Conservation (phyloP, 2,888 invertebrate species). For the Hypselothyrea guttata region DNA sequence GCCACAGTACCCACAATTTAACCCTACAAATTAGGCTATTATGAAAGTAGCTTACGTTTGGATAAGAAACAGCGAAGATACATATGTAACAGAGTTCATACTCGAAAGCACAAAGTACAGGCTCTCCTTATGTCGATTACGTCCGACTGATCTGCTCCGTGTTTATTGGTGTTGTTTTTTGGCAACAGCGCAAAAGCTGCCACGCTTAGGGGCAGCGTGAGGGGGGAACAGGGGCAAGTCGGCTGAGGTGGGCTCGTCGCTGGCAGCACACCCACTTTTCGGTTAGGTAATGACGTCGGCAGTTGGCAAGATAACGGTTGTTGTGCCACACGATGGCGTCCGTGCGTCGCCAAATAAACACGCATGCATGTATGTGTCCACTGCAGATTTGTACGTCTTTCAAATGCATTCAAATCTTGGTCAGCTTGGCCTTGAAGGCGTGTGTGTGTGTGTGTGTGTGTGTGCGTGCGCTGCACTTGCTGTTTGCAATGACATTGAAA, state of each 20-base stretch:
- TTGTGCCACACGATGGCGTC: not conserved
- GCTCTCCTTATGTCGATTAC: no score
- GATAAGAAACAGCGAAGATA: no score
- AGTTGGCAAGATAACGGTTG: constrained; percentile 55
- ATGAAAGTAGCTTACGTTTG: no score
- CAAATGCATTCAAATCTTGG: constrained; percentile 51
- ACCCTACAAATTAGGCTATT: no score
- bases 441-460: constrained; percentile 5
- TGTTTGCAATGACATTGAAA: constrained; percentile 73
- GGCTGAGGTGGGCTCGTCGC: constrained; percentile 65
- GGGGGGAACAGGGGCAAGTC: not conserved
- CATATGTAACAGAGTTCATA: no score
- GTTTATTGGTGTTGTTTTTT: no score
- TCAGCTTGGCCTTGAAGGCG: constrained; percentile 68
- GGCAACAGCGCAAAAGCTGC: not conserved
- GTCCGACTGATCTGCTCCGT: no score
- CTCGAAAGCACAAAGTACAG: no score
- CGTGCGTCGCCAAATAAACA: constrained; percentile 3
- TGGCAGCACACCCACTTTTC: constrained; percentile 49
- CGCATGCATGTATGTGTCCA: constrained; percentile 3
- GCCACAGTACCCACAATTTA: no score
- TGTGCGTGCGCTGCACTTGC: constrained; percentile 44
- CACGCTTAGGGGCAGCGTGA: not conserved
- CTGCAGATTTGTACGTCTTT: constrained; percentile 7
- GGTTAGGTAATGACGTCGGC: constrained; percentile 52